Evolutionary conservation across 2,113 vertebrate genomes (phyloP).

Genomic region (Odontophorus gujanensis): DNA sequence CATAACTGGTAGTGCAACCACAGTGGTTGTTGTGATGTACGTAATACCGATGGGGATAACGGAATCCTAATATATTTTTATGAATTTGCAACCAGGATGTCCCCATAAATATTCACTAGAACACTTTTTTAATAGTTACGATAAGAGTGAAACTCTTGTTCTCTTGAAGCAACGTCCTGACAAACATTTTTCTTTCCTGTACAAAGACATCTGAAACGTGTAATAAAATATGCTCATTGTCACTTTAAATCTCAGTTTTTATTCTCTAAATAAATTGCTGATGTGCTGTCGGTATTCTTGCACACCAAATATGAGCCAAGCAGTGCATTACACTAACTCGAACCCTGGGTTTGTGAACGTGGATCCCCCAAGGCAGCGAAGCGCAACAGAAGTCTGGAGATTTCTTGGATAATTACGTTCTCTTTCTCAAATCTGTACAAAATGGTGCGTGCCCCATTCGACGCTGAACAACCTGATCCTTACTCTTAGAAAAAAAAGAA

Average conservation of each 20-base stretch:
- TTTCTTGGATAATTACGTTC: not conserved
- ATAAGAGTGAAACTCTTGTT: conserved; percentile 28
- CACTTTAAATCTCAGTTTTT: conserved; percentile 76
- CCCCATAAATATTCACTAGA: conserved; percentile 43
- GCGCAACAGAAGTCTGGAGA: not conserved
- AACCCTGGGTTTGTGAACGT: conserved; percentile 45
- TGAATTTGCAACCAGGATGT: conserved; percentile 47
- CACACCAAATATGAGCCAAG: conserved; percentile 77
- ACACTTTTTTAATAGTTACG: conserved; percentile 47
- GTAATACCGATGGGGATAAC: conserved; percentile 34
- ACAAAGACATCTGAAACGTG: conserved; percentile 43
- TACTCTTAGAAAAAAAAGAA: not conserved
- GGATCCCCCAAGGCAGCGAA: conserved; percentile 39
- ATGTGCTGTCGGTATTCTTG: conserved; percentile 75
- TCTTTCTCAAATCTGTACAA: not conserved
- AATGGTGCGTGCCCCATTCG: not conserved
- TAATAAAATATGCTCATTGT: conserved; percentile 61
- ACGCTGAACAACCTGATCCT: not conserved
- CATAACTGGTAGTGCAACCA: conserved; percentile 29
- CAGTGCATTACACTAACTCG: conserved; percentile 76
- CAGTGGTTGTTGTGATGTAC: not conserved
- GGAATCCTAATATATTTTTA: conserved; percentile 56
- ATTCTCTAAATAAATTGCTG: conserved; percentile 35
- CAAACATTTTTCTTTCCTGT: conserved; percentile 57
- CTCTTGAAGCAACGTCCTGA: conserved; percentile 29